Evolutionary conservation across 2,797 vertebrate species (phyloP).

Genomic region (Sarcophilus harrisii): DNA sequence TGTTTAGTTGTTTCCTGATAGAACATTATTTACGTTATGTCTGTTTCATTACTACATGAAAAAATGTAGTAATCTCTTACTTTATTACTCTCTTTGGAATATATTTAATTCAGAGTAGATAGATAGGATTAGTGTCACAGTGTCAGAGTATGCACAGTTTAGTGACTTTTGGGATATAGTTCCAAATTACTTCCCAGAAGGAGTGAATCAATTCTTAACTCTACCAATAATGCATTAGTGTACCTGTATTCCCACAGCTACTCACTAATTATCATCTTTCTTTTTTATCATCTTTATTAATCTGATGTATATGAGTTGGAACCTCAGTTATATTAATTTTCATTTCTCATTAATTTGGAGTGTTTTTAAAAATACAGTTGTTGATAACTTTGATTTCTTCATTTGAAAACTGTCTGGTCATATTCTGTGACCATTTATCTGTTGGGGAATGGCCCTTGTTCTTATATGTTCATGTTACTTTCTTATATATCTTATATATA

Average conservation of each 20-base stretch:
- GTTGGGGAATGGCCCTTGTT: neutral
- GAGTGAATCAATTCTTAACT: neutral
- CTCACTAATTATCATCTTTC: neutral
- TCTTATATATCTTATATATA: neutral
- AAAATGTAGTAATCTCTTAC: neutral
- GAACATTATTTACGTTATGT: neutral
- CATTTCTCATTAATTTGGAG: neutral
- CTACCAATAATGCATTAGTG: neutral
- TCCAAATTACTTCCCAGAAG: neutral
- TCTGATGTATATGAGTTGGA: neutral
- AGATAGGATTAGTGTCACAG: neutral
- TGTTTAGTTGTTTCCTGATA: neutral
- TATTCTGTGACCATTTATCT: neutral
- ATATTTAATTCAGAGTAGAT: neutral
- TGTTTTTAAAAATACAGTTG: neutral
- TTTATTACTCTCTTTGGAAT: neutral
- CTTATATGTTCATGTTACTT: neutral
- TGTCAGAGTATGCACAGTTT: neutral
- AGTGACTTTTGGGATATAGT: neutral
- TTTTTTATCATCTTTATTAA: neutral
- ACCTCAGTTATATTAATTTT: neutral
- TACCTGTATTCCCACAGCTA: neutral
- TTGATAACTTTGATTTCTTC: neutral
- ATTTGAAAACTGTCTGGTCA: neutral
- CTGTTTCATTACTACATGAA: neutral